Percentiles rank a stretch among this genome's conserved stretches.
Conservation (phyloP, 2,888 invertebrate genomes). For the Nemurella pictetii region DNA sequence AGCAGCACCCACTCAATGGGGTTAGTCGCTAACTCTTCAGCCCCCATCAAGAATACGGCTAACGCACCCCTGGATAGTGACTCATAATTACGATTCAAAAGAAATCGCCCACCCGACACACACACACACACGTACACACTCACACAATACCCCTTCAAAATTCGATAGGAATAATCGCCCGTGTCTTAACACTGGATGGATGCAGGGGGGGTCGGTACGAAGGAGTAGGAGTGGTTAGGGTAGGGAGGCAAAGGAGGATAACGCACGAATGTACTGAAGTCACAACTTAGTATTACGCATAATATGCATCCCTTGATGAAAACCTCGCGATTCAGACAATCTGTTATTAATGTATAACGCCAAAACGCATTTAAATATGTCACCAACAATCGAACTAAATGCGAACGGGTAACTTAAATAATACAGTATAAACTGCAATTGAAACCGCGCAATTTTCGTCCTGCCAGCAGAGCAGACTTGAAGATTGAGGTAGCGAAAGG, state of each 20-base stretch:
- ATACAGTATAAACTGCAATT: no score
- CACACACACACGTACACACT: background rate
- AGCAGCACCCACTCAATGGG: no score
- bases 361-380: no score
- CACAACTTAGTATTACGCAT: background rate
- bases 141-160: background rate
- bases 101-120: background rate
- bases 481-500: background rate
- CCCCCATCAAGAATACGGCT: background rate
- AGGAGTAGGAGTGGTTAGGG: background rate
- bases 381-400: no score
- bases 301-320: background rate
- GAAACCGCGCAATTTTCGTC: background rate
- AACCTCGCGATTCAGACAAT: background rate
- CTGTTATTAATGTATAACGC: background rate
- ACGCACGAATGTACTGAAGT: background rate
- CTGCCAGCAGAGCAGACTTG: background rate
- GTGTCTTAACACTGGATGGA: conserved; percentile 7
- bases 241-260: background rate
- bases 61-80: conserved; percentile 18
- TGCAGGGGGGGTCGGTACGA: no score
- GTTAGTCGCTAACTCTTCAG: conserved; percentile 13
- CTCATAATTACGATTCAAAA: conserved; percentile 29
- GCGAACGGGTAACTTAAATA: no score
- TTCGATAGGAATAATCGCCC: conserved; percentile 1